Conservation (phyloP, 1,140 invertebrate species). For the Drosophila busckii region DNA sequence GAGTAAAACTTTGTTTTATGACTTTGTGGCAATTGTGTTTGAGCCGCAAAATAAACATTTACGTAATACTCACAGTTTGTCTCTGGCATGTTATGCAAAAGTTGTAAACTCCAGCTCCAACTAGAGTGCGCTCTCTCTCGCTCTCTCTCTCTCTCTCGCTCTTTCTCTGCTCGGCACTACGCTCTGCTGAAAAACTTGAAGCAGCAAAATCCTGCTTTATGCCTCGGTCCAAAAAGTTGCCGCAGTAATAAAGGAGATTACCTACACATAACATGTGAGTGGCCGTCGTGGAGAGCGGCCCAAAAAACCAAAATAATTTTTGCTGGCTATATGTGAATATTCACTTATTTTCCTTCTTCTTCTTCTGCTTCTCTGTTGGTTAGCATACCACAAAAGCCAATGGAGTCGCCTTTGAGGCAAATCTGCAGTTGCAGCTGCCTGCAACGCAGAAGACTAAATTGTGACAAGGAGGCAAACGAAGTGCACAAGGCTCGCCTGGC, state of each 20-base stretch:
- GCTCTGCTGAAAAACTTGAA: conserved; percentile 3
- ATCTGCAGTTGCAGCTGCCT: conserved; percentile 17
- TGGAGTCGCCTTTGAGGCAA: conserved; percentile 12
- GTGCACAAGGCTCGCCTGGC: background rate
- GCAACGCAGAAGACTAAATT: conserved; percentile 16
- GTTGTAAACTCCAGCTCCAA: conserved; percentile 49
- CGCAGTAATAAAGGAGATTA: conserved; percentile 76
- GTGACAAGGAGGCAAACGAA: background rate
- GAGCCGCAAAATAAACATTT: conserved; percentile 65
- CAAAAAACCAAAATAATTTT: conserved; percentile 48
- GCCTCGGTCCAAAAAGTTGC: conserved; percentile 58
- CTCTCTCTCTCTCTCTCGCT: no score
- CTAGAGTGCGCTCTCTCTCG: background rate
- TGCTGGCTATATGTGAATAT: no score
- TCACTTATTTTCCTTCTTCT: conserved; percentile 4
- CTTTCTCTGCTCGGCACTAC: no score
- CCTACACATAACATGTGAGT: conserved; percentile 68
- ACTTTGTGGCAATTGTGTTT: conserved; percentile 30
- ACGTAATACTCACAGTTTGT: conserved; percentile 63
- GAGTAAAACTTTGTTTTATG: conserved; percentile 65
- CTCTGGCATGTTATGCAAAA: conserved; percentile 61
- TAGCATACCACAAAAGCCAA: conserved; percentile 21
- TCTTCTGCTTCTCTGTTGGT: background rate
- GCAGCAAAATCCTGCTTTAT: conserved; percentile 62
- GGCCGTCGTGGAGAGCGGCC: conserved; percentile 10